Base-by-base conservation (phyloP, 2,113 vertebrate genomes). In the Myocastor coypus region DNA sequence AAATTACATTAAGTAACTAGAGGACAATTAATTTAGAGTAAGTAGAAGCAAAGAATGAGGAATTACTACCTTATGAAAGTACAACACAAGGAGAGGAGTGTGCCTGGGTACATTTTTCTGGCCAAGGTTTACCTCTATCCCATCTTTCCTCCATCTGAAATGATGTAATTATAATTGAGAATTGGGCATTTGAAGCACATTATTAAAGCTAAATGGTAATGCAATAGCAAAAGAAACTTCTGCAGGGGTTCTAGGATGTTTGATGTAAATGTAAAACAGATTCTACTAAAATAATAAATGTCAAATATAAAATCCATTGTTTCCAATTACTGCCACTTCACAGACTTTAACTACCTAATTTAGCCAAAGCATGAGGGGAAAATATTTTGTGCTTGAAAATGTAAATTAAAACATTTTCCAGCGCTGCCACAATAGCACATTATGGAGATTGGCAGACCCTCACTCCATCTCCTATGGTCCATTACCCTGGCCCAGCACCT, bases 361-460 rank as follows among this genome's bases (percentile, higher is more conserved):
- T 94, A 80, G 75, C 7, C 83, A 8, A 71, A 95, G 59, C 96
- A 90, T 12, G 5, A 88, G 83, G 73, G 97, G 91, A 97, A 98
- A 96, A 94, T 93, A 95, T 0, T 96, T 97, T 97, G 97, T 57
- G 78, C 94, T 96, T 97, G 95, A 97, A 97, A 97, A 97, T 97
- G 97, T 97, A 98, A 97, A 97, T 97, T 95, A 96, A 98, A 98
- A 92, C 75, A 91, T 94, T 98, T 98, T 98, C 89, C 84, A 87
- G 32, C 97, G 96, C 37, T 96, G 86, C 88, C 95, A 94, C 94
- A 96, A 94, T 55, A 81, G 57, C 2, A 12, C 50, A 82, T 92
- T 98, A 94, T 64, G 91, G 81, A 94, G 97, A 89, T 97, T 97
- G 95, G 96, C 97, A 98, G 97, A 96, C 81, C 80, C 95, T 52